phyloP scores from a whole-genome alignment of 1,140 invertebrate species.

The Drosophila takahashii region DNA sequence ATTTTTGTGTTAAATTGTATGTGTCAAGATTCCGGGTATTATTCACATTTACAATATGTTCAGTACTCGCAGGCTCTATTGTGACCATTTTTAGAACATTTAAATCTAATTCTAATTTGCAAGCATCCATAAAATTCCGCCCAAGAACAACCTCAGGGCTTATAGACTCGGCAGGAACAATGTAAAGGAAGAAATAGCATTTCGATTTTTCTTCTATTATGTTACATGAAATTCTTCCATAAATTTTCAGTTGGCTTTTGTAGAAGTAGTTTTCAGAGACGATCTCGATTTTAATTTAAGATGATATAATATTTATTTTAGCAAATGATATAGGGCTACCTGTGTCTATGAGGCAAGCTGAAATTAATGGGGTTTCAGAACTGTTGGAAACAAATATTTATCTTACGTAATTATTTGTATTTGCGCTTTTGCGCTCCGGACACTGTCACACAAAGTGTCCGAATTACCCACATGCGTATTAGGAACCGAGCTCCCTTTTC shows the following conservation, averaged over 20 bases:
- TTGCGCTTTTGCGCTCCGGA: background rate
- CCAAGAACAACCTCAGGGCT: slow-evolving; percentile 7
- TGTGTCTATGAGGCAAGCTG: slow-evolving; percentile 2
- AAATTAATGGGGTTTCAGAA: background rate
- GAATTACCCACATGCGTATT: background rate
- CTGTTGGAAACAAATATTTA: background rate
- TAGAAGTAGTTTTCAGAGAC: background rate
- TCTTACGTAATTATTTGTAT: background rate
- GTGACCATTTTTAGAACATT: background rate
- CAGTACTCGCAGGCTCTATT: background rate
- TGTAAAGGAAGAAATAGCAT: no score
- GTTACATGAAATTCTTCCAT: background rate
- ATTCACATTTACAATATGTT: background rate
- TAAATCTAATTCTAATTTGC: slow-evolving; percentile 4
- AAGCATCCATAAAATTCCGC: slow-evolving; percentile 7
- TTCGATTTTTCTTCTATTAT: no score
- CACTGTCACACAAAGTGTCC: background rate
- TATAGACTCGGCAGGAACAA: background rate
- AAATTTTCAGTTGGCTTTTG: background rate
- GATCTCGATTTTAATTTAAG: background rate
- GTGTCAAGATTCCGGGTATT: background rate
- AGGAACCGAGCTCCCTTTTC: background rate
- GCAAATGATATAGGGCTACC: slow-evolving; percentile 1
- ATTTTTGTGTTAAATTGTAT: background rate
- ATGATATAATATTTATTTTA: background rate